A percentile compares a stretch with the other conserved stretches of the same genome.
These are phyloP conservation scores for Ophonus ardosiacus DNA, from an alignment of 2,888 invertebrate species.

Conservation along the genomic window DNA sequence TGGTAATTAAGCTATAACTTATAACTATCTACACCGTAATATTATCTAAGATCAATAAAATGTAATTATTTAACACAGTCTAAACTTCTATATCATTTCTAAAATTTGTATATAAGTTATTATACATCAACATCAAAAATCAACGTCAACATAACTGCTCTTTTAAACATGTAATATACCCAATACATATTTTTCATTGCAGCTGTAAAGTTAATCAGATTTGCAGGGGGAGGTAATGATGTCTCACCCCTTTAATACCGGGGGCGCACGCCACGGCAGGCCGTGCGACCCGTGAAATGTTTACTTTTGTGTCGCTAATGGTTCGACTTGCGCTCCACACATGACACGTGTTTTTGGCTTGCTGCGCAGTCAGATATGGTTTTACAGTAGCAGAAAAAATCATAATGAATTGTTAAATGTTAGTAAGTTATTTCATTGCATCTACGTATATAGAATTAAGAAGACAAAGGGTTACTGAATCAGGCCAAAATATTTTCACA, in stretches of 20 bases:
- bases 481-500: too few species aligned
- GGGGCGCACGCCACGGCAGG: slow-evolving; percentile 26
- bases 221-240: neutral
- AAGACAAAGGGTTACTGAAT: too few species aligned
- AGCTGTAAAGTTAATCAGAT: neutral
- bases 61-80: too few species aligned
- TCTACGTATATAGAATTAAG: too few species aligned
- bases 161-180: neutral
- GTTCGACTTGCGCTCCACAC: slow-evolving; percentile 63
- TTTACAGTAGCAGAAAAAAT: neutral
- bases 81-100: too few species aligned
- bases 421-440: too few species aligned
- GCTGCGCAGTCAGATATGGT: neutral
- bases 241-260: slow-evolving; percentile 54
- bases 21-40: too few species aligned
- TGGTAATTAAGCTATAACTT: too few species aligned
- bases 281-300: slow-evolving; percentile 69
- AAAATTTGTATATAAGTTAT: too few species aligned
- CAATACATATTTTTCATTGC: neutral
- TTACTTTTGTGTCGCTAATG: slow-evolving; percentile 72
- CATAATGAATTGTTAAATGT: neutral
- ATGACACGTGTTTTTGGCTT: slow-evolving; percentile 56
- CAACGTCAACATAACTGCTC: neutral
- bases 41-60: too few species aligned
- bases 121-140: neutral